These are phyloP conservation scores for Piaya cayana DNA, from an alignment of 2,113 vertebrate genomes.

Conservation along the genomic window DNA sequence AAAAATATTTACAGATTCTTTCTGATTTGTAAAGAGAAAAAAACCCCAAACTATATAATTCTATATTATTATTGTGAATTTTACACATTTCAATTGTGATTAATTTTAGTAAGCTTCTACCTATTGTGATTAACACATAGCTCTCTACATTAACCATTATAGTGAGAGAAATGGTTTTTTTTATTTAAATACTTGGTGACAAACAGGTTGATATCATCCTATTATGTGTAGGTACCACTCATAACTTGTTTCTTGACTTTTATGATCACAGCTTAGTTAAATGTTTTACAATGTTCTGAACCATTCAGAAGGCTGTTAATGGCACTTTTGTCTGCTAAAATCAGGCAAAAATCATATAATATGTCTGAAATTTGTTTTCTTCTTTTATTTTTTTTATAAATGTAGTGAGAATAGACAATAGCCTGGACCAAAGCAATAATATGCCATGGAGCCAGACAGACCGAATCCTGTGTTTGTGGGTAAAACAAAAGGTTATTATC, in stretches of 20 bases:
- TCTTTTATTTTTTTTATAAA: neutral
- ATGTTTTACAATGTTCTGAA: neutral
- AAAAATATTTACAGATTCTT: neutral
- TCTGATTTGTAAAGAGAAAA: too few species aligned
- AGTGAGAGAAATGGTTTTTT: neutral
- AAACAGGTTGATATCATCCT: neutral
- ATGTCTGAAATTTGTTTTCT: neutral
- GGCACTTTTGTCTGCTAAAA: neutral
- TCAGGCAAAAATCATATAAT: constrained; percentile 4
- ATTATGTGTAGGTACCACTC: neutral
- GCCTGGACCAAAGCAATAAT: constrained; percentile 6
- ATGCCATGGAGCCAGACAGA: constrained; percentile 32
- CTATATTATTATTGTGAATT: neutral
- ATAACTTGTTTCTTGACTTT: neutral
- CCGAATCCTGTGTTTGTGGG: constrained; percentile 39
- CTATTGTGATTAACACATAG: neutral
- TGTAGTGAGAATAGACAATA: constrained; percentile 8
- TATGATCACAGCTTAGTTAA: neutral
- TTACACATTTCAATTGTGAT: neutral
- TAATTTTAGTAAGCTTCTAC: neutral
- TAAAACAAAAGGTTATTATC: constrained; percentile 38
- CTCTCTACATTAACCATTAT: neutral
- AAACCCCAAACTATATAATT: too few species aligned
- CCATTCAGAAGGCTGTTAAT: neutral
- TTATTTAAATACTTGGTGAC: neutral